A percentile compares a stretch with the other conserved stretches of the same genome.
Conservation (phyloP, 2,113 vertebrate genomes). For the Galeopterus variegatus region DNA sequence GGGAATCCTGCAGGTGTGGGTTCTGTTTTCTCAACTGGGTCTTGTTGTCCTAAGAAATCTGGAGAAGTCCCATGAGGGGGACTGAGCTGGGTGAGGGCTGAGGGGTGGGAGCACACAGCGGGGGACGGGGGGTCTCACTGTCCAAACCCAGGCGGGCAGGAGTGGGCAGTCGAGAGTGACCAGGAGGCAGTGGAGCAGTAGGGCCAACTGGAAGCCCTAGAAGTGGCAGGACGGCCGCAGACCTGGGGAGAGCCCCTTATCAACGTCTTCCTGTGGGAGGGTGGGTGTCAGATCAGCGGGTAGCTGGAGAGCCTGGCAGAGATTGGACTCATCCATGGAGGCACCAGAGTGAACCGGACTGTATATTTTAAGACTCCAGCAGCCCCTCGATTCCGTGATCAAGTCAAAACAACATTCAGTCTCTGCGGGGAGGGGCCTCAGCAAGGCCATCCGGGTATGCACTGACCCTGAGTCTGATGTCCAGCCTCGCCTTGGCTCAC, state of each 20-base stretch:
- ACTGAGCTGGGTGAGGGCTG: accelerated
- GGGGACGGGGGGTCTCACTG: no score
- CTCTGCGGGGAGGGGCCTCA: not conserved
- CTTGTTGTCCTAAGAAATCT: not conserved
- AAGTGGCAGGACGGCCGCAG: not conserved
- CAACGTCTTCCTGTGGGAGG: not conserved
- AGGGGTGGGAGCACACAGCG: not conserved
- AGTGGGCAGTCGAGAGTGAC: not conserved
- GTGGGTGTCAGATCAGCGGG: not conserved
- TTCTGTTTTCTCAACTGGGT: no score
- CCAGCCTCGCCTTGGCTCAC: not conserved
- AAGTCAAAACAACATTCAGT: not conserved
- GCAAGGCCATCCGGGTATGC: not conserved
- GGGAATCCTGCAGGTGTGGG: no score
- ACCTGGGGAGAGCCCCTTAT: not conserved
- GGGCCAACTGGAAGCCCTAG: not conserved
- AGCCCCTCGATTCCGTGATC: not conserved
- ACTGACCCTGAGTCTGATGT: no score
- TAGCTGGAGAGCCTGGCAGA: no score
- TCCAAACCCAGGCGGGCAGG: no score
- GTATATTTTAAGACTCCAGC: not conserved
- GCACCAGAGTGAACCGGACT: accelerated
- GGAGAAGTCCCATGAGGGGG: not conserved
- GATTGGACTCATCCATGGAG: accelerated
- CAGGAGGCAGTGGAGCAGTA: not conserved